Conservation (phyloP, 1,140 invertebrate genomes). For the Drosophila setifemur region DNA sequence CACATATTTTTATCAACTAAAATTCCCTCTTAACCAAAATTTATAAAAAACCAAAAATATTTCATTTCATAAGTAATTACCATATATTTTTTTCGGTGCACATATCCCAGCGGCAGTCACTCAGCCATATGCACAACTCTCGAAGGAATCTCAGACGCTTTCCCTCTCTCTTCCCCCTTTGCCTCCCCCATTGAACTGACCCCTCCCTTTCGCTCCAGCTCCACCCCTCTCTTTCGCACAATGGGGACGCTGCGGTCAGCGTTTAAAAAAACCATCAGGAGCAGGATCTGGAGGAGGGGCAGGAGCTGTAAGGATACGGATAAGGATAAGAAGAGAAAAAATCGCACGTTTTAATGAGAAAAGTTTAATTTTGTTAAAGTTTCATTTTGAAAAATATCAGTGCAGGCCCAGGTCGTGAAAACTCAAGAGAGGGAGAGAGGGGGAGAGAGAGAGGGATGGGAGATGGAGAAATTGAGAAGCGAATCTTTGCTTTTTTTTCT, state of each 20-base stretch:
- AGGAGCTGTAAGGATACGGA: not conserved
- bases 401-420: slow-evolving; percentile 36
- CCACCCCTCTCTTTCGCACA: too few species aligned
- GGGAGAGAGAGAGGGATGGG: not conserved
- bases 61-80: not conserved
- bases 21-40: too few species aligned
- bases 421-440: slow-evolving; percentile 19
- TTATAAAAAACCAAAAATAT: too few species aligned
- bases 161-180: not conserved
- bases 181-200: not conserved
- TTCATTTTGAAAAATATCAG: slow-evolving; percentile 81
- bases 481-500: too few species aligned
- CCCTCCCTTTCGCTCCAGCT: not conserved
- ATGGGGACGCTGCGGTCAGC: slow-evolving; percentile 72
- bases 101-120: slow-evolving; percentile 7
- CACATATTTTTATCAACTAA: not conserved
- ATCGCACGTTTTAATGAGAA: slow-evolving; percentile 82
- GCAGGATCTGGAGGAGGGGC: not conserved
- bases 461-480: too few species aligned
- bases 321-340: slow-evolving; percentile 42
- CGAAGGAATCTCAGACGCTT: slow-evolving; percentile 53
- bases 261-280: slow-evolving; percentile 49
- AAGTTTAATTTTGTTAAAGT: slow-evolving; percentile 82
- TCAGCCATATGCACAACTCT: slow-evolving; percentile 73
- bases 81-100: not conserved